These are phyloP conservation scores for Aspidiotus rigidus DNA, from an alignment of 2,888 invertebrate species.

Conservation along the genomic window DNA sequence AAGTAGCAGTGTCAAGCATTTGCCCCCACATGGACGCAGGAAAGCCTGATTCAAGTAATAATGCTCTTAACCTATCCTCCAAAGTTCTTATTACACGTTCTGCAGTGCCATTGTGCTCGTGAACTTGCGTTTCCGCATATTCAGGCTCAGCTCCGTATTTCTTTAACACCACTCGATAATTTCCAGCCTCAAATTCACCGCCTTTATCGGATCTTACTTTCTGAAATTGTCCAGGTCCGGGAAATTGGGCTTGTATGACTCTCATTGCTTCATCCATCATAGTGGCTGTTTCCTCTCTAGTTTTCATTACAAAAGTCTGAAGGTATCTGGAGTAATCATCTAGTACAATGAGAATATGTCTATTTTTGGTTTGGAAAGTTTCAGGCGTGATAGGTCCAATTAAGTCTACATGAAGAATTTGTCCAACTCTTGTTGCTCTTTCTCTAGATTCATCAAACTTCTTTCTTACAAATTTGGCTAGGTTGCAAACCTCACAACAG, in stretches of 20 bases:
- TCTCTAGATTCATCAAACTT: too few relatives aligned
- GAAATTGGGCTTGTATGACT: too few relatives aligned
- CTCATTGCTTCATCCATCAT: too few relatives aligned
- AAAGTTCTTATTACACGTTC: neutral
- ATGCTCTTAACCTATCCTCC: too few relatives aligned
- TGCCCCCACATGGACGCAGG: neutral
- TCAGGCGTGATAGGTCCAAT: constrained; percentile 1
- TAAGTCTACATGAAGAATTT: constrained; percentile 6
- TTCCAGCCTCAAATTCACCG: too few relatives aligned
- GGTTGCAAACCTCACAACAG: neutral
- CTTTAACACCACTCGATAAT: too few relatives aligned
- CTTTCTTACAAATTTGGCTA: constrained; percentile 6
- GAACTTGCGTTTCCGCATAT: neutral
- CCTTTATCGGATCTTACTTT: too few relatives aligned
- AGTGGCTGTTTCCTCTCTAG: neutral
- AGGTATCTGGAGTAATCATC: neutral
- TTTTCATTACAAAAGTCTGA: neutral
- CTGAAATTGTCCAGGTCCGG: too few relatives aligned
- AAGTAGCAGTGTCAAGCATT: neutral
- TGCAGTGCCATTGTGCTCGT: neutral
- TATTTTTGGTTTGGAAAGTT: neutral
- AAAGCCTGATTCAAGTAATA: constrained; percentile 11
- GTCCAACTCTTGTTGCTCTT: neutral
- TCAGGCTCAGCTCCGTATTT: too few relatives aligned
- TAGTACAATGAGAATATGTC: neutral